These are phyloP conservation scores for Manis javanica DNA, from an alignment of 2,797 vertebrate species.

Conservation along the genomic window DNA sequence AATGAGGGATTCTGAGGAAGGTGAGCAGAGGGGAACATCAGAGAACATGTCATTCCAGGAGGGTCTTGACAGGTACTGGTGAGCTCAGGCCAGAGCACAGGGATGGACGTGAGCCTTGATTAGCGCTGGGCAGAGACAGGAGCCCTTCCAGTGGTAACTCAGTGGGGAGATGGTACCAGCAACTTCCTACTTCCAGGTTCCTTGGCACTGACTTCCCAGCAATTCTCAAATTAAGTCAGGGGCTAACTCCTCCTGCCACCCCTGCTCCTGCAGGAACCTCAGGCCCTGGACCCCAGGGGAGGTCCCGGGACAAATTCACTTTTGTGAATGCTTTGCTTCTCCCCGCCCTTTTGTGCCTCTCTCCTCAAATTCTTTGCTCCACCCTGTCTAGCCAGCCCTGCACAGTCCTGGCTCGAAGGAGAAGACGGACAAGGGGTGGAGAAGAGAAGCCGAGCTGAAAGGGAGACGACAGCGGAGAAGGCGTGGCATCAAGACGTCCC, in stretches of 20 bases:
- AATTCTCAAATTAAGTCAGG: neutral
- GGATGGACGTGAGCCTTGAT: too few species aligned
- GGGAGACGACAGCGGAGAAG: too few species aligned
- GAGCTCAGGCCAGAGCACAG: too few species aligned
- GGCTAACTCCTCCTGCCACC: too few species aligned
- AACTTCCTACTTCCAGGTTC: neutral
- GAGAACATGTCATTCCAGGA: rapidly evolving
- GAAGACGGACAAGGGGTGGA: neutral
- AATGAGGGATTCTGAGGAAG: neutral
- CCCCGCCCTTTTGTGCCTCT: neutral
- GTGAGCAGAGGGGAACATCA: neutral
- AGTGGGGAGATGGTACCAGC: too few species aligned
- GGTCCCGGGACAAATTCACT: neutral
- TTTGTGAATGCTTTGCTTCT: neutral
- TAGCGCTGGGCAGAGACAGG: rapidly evolving
- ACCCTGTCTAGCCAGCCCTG: too few species aligned
- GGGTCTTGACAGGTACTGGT: neutral
- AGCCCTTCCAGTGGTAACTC: neutral
- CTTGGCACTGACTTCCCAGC: too few species aligned
- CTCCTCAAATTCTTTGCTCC: neutral
- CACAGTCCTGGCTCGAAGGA: neutral
- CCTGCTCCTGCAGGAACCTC: neutral
- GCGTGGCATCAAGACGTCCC: neutral
- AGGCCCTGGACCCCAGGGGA: rapidly evolving
- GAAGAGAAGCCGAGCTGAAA: neutral